These are phyloP conservation scores for Polydrusus cervinus DNA, from an alignment of 2,888 invertebrate species.

Conservation along the genomic window DNA sequence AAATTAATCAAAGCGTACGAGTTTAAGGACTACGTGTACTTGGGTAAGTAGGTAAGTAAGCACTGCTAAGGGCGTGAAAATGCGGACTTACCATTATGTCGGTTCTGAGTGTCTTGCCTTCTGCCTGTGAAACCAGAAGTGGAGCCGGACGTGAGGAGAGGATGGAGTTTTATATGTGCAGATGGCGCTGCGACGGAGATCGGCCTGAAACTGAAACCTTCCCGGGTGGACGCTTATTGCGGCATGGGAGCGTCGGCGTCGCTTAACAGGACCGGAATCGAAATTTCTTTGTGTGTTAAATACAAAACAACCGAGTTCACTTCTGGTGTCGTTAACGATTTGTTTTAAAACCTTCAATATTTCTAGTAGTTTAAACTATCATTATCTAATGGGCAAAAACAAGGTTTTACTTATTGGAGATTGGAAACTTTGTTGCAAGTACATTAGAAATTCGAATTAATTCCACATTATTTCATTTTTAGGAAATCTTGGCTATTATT, in stretches of 20 bases:
- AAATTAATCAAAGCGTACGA: background rate
- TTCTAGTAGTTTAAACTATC: too few relatives aligned
- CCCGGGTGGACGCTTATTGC: constrained; percentile 46
- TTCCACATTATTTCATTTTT: too few relatives aligned
- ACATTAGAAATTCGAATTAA: too few relatives aligned
- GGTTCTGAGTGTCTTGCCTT: constrained; percentile 75
- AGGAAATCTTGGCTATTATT: too few relatives aligned
- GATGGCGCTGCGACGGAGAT: constrained; percentile 77
- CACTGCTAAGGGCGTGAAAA: constrained; percentile 44
- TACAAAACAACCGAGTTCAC: too few relatives aligned
- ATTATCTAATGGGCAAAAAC: too few relatives aligned
- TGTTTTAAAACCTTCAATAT: too few relatives aligned
- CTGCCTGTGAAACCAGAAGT: constrained; percentile 85
- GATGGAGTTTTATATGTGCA: constrained; percentile 83
- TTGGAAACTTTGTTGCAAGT: too few relatives aligned
- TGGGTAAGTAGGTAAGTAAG: constrained; percentile 7
- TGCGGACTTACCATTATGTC: constrained; percentile 70
- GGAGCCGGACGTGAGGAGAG: constrained; percentile 80
- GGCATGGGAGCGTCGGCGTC: constrained; percentile 45
- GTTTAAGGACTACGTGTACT: background rate
- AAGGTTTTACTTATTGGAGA: too few relatives aligned
- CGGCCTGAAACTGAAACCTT: constrained; percentile 63
- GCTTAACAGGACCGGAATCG: constrained; percentile 26
- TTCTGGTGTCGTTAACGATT: too few relatives aligned
- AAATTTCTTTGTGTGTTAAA: background rate